A percentile compares a stretch with the other conserved stretches of the same genome.
phyloP scores from a whole-genome alignment of 2,888 invertebrate genomes.

The Phyto melanocephala region DNA sequence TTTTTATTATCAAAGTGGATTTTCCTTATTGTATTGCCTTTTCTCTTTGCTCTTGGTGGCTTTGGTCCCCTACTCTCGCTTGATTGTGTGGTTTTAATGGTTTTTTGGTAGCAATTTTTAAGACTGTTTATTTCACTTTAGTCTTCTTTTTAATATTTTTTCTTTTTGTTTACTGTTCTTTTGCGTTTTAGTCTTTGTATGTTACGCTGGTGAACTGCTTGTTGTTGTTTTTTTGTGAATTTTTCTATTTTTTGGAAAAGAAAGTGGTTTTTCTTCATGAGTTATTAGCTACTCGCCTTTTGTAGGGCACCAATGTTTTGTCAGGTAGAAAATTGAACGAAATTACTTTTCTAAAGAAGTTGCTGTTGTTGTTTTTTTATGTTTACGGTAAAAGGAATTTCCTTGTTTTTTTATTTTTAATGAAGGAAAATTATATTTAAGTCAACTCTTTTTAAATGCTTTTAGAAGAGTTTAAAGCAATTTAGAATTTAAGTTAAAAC shows the following conservation, averaged over 20 bases:
- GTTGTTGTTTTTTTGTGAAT: conserved; percentile 13
- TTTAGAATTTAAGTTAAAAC: background rate
- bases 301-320: conserved; percentile 61
- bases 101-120: conserved; percentile 56
- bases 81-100: conserved; percentile 53
- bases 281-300: conserved; percentile 59
- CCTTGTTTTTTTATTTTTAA: background rate
- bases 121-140: conserved; percentile 59
- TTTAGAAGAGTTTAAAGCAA: background rate
- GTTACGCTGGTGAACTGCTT: conserved; percentile 7
- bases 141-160: conserved; percentile 26
- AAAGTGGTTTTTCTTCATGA: conserved; percentile 62
- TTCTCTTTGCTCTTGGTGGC: background rate
- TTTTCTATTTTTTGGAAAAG: conserved; percentile 33
- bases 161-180: conserved; percentile 13
- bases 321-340: conserved; percentile 63
- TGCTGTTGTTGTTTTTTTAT: background rate
- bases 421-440: background rate
- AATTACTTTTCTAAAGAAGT: conserved; percentile 44
- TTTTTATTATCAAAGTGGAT: background rate
- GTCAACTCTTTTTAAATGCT: background rate
- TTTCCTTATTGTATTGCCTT: conserved; percentile 10
- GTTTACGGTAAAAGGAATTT: background rate
- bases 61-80: background rate
- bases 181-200: conserved; percentile 26